Percentiles rank a stretch among this genome's conserved stretches.
Evolutionary conservation across 2,113 vertebrate species (phyloP).

Genomic region (Aegithalos caudatus): DNA sequence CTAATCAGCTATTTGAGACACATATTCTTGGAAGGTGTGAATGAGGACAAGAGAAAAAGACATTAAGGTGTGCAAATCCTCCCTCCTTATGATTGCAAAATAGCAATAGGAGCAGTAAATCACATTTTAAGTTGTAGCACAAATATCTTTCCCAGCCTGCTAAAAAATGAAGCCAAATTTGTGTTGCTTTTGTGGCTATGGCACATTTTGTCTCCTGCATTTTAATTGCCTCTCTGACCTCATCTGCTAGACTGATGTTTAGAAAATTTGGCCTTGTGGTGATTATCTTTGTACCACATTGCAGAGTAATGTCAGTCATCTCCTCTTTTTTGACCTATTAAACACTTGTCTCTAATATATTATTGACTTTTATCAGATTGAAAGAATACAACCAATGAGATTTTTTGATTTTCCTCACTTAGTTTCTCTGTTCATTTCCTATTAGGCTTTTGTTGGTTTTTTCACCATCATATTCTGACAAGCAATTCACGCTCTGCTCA

Average conservation of each 20-base stretch:
- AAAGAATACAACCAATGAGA: neutral
- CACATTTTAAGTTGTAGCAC: neutral
- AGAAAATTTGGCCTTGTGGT: neutral
- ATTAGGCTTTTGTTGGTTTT: neutral
- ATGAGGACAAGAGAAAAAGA: neutral
- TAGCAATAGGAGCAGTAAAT: neutral
- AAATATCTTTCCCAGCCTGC: neutral
- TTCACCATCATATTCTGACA: neutral
- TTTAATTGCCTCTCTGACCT: conserved; percentile 32
- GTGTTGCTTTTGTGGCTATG: neutral
- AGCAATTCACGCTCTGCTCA: neutral
- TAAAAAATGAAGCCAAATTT: conserved; percentile 4
- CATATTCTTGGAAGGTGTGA: neutral
- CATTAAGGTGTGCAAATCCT: neutral
- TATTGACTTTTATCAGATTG: neutral
- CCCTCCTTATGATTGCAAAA: neutral
- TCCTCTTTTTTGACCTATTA: neutral
- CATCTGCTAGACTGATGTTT: neutral
- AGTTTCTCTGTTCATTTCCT: neutral
- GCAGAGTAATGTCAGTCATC: neutral
- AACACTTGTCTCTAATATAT: neutral
- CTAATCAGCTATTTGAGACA: neutral
- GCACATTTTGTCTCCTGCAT: neutral
- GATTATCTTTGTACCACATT: neutral
- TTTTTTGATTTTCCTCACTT: neutral